These are phyloP conservation scores for Phalacrocorax pelagicus DNA, from an alignment of 2,113 vertebrate genomes.

Conservation along the genomic window DNA sequence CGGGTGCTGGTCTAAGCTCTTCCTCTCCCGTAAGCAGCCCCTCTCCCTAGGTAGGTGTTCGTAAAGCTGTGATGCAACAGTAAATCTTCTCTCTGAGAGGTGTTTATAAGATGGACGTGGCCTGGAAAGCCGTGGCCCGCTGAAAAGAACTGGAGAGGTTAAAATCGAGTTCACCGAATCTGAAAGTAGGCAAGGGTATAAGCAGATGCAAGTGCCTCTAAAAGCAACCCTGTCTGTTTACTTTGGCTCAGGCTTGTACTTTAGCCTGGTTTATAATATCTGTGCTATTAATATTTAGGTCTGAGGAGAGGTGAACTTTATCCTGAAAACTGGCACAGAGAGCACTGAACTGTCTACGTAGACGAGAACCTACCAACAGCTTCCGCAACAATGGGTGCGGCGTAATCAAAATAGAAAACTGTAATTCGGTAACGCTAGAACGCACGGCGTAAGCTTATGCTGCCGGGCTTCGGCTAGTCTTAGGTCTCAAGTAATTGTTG, in stretches of 20 bases:
- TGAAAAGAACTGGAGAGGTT: not conserved
- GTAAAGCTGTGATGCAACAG: not conserved
- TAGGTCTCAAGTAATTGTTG: not conserved
- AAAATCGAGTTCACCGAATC: not conserved
- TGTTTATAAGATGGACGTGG: not conserved
- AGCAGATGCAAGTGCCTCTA: not conserved
- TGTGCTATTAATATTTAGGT: constrained; percentile 30
- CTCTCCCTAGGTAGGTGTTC: not conserved
- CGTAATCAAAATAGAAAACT: not conserved
- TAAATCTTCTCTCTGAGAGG: not conserved
- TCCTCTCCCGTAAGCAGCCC: not conserved
- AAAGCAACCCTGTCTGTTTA: not conserved
- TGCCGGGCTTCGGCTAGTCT: not conserved
- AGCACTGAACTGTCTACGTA: not conserved
- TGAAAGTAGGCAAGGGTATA: not conserved
- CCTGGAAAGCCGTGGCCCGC: not conserved
- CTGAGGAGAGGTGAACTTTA: constrained; percentile 12
- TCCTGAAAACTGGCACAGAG: not conserved
- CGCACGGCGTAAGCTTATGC: not conserved
- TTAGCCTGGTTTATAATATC: not conserved
- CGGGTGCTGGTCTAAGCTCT: not conserved
- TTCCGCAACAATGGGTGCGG: not conserved
- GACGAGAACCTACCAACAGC: not conserved
- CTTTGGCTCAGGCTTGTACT: not conserved
- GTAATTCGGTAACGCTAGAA: not conserved